Base-by-base conservation (phyloP, 1,140 invertebrate species). In the Forficula auricularia region DNA sequence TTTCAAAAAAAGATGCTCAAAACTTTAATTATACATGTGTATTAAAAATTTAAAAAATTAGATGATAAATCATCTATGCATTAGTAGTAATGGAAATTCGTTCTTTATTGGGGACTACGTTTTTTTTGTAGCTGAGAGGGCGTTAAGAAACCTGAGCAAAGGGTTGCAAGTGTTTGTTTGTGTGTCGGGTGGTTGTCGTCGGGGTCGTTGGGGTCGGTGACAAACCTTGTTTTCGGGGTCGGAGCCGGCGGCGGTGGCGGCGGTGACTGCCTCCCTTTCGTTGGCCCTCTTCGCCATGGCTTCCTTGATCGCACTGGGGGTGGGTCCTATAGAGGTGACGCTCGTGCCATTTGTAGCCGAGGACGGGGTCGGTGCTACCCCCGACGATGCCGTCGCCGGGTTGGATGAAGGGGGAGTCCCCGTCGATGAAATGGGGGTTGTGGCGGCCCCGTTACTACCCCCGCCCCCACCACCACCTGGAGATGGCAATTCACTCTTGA, bases 401-500 rank as follows among this genome's bases (percentile, higher is more conserved):
- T 40, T 34, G 31, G 45, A 31, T 15, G 33, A 15, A 10, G 45
- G 19, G 7, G 22, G 18, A 19, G 36, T 20, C n/a, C n/a, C n/a
- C n/a, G n/a, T n/a, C n/a, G n/a, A n/a, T n/a, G n/a, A n/a, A n/a
- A n/a, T n/a, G n/a, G n/a, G n/a, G n/a, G n/a, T n/a, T n/a, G n/a
- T n/a, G n/a, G n/a, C n/a, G 57, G 55, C 52, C 62, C 60, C 4
- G 65, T 57, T 14, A 66, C 63, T 20, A 62, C 56, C 32, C 63
- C 60, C 52, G 68, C 66, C 44, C 65, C 52, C 18, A 60, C 58
- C 47, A 37, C 49, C 30, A 38, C 40, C 47, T 40, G 22, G 54
- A 43, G 50, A 54, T 48, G 42, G 65, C 60, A 33, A 58, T 52
- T 65, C 64, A 52, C 60, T 65, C 59, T 81, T 82, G 63, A 82